Conservation (phyloP, 30 jellyfish, hydroid and myxozoan genomes). For the Aurelia coerulea region DNA sequence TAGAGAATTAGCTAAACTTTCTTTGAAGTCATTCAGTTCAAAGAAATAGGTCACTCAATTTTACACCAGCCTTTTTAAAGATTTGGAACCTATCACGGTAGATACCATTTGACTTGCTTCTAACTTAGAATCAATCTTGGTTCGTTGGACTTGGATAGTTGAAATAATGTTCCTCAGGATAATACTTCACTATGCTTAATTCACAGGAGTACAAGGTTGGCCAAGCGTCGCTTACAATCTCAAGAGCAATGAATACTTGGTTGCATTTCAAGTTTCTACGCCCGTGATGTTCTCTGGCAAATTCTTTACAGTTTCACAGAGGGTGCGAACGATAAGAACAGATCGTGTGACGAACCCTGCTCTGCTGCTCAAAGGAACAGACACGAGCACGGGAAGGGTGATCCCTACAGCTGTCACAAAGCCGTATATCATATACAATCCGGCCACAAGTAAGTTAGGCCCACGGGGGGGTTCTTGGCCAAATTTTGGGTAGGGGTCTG, state of each 20-base stretch:
- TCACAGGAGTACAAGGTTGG: slow-evolving; percentile 65
- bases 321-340: slow-evolving; percentile 24
- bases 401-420: slow-evolving; percentile 37
- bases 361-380: slow-evolving; percentile 46
- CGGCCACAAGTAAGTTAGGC: slow-evolving; percentile 30
- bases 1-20: too few relatives aligned
- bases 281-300: slow-evolving; percentile 40
- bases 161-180: too few relatives aligned
- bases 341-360: slow-evolving; percentile 39
- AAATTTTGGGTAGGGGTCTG: too few relatives aligned
- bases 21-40: too few relatives aligned
- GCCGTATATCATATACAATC: slow-evolving; percentile 39
- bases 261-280: slow-evolving; percentile 24
- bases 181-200: too few relatives aligned
- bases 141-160: too few relatives aligned
- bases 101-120: too few relatives aligned
- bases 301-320: slow-evolving; percentile 39
- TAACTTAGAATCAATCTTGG: too few relatives aligned
- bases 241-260: slow-evolving; percentile 39
- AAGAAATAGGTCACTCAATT: too few relatives aligned
- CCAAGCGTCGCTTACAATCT: slow-evolving; percentile 76
- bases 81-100: too few relatives aligned
- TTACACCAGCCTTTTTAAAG: too few relatives aligned
- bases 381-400: slow-evolving; percentile 25
- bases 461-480: too few relatives aligned